Conservation (phyloP, 2,888 invertebrate genomes). For the Scrobipalpa costella region DNA sequence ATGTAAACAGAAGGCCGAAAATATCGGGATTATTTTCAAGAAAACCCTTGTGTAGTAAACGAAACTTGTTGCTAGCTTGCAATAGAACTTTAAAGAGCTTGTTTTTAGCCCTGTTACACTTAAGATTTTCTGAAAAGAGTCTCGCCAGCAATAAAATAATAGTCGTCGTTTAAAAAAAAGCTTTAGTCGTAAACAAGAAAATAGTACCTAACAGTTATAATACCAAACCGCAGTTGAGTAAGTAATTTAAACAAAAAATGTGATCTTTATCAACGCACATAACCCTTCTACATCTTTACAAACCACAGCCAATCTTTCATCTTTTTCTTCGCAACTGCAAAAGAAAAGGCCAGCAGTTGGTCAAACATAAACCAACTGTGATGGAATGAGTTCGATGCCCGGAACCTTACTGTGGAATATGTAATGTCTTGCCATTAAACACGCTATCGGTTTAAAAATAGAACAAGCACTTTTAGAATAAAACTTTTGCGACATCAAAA, state of each 20-base stretch:
- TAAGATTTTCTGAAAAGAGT: too few relatives aligned
- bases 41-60: constrained; percentile 23
- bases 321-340: constrained; percentile 4
- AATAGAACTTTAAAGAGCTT: background rate
- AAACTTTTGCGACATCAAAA: background rate
- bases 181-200: too few relatives aligned
- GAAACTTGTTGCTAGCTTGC: background rate
- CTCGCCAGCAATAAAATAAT: too few relatives aligned
- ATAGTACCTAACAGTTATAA: too few relatives aligned
- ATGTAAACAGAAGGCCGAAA: constrained; percentile 65
- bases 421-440: constrained; percentile 44
- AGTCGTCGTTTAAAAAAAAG: too few relatives aligned
- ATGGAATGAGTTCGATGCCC: constrained; percentile 71
- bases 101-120: too few relatives aligned
- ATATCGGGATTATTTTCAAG: constrained; percentile 53
- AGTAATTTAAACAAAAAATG: constrained; percentile 29
- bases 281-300: background rate
- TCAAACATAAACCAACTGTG: constrained; percentile 6
- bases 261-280: constrained; percentile 26
- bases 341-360: background rate
- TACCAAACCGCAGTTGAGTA: constrained; percentile 28
- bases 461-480: constrained; percentile 4
- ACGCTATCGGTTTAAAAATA: constrained; percentile 9
- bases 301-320: constrained; percentile 8
- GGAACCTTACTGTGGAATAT: constrained; percentile 64